Base-by-base conservation (phyloP, 2,797 vertebrate genomes). In the Melopsittacus undulatus region DNA sequence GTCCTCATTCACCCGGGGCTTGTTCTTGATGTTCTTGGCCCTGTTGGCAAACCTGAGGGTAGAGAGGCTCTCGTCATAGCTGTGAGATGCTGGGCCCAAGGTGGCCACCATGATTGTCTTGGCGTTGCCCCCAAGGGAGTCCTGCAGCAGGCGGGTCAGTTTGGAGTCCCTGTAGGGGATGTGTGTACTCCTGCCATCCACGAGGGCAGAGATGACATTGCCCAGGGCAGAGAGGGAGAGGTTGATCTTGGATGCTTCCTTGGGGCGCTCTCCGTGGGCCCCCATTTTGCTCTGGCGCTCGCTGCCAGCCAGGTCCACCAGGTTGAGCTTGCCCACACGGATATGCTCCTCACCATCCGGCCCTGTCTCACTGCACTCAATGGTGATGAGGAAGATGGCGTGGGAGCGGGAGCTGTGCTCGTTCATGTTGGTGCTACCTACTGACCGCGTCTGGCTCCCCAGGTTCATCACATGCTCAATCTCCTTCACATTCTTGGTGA, bases 41-140 rank as follows among this genome's bases (percentile, higher is more conserved):
- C 99, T 98, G 98, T 98, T 99, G 97, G 99, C 99, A 2, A 99
- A 99, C 92, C 99, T 98, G 90, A 99, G 98, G 5, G 99, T 99
- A 83, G 99, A 99, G 67, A 99, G 97, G 94, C 98, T 99, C 96
- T 99, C 99, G 0, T 99, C 98, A 0, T 99, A 99, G 97, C 98
- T 98, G 95, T 98, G 98, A 26, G 98, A 98, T 30, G 99, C 98
- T 0, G 99, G 99, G 68, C 99, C 99, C 91, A 99, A 96, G 0
- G 99, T 99, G 89, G 99, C 99, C 48, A 99, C 98, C 99, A 99
- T 99, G 94, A 99, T 99, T 3, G 99, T 99, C 97, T 99, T 99
- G 49, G 99, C 98, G 3, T 99, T 99, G 63, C 99, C 99, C 2
- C 99, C 99, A 9, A 99, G 98, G 9, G 99, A 99, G 97, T 99